Evolutionary conservation across 2,888 invertebrate genomes (phyloP).

Genomic region (Drosophila nr. medialis): DNA sequence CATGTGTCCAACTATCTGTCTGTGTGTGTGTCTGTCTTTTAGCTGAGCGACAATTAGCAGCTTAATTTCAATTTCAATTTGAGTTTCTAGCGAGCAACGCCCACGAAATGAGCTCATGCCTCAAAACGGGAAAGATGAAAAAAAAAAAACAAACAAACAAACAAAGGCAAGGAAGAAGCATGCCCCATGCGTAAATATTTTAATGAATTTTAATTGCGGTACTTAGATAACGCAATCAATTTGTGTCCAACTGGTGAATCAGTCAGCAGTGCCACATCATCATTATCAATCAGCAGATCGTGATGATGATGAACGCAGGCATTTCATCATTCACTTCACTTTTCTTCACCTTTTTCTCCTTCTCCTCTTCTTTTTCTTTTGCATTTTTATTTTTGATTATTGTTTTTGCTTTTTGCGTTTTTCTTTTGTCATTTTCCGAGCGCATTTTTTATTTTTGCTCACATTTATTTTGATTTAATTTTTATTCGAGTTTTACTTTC

Average conservation of each 20-base stretch:
- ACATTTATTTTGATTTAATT: not conserved
- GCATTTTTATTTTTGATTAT: not conserved
- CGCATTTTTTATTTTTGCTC: not conserved
- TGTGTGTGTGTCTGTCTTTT: not conserved
- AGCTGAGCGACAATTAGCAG: constrained; percentile 59
- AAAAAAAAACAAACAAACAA: not conserved
- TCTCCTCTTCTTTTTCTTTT: constrained; percentile 28
- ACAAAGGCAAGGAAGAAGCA: not conserved
- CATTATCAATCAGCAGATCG: constrained; percentile 9
- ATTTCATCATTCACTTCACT: constrained; percentile 51
- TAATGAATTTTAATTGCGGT: constrained; percentile 74
- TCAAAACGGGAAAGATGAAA: not conserved
- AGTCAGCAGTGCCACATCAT: constrained; percentile 37
- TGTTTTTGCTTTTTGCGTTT: too few relatives aligned
- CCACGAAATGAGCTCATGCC: constrained; percentile 68
- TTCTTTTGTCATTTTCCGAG: constrained; percentile 10
- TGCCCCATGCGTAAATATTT: constrained; percentile 50
- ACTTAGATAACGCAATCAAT: constrained; percentile 68
- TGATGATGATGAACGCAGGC: constrained; percentile 33
- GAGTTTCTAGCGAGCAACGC: constrained; percentile 48
- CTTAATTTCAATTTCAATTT: constrained; percentile 35
- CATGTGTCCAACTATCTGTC: too few relatives aligned
- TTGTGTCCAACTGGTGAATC: constrained; percentile 63
- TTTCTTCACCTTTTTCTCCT: constrained; percentile 4
- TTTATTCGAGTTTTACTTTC: constrained; percentile 23